phyloP scores from a whole-genome alignment of 2,797 vertebrate species.

The Hapalemur alaotrensis region DNA sequence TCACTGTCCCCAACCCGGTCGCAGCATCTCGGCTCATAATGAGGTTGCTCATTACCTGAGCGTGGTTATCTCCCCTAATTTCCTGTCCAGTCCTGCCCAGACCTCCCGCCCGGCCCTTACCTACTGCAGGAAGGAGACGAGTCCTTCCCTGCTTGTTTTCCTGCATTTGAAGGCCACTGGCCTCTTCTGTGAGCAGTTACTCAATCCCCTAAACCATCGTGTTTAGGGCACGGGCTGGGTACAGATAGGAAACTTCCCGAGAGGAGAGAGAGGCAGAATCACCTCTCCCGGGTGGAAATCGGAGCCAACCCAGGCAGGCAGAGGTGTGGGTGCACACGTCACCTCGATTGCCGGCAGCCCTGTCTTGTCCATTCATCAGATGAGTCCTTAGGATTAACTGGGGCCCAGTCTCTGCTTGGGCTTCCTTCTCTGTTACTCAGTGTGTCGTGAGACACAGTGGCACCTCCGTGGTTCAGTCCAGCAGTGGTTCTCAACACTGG shows the following conservation, averaged over 20 bases:
- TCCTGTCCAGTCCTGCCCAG: background rate
- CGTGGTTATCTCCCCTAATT: background rate
- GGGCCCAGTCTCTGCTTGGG: background rate
- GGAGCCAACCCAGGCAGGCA: background rate
- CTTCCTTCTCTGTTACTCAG: background rate
- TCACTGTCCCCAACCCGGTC: background rate
- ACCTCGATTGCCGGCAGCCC: background rate
- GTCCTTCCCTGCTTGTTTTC: background rate
- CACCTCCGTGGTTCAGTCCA: background rate
- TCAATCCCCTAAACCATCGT: background rate
- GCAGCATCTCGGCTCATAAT: background rate
- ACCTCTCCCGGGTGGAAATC: background rate
- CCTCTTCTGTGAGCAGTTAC: background rate
- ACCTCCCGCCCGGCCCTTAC: background rate
- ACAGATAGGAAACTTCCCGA: background rate
- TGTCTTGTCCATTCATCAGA: background rate
- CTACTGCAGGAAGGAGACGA: background rate
- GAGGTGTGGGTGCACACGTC: background rate
- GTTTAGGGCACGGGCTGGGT: background rate
- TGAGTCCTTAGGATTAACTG: slow-evolving; percentile 11
- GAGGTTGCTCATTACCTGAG: background rate
- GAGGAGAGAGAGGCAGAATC: background rate
- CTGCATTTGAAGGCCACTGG: background rate
- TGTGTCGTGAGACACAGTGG: background rate
- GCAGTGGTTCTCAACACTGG: background rate